Evolutionary conservation across 1,140 invertebrate species (phyloP), one percentile per base, ranked within the genome.

Genomic region (Cyphomyrmex costatus): DNA sequence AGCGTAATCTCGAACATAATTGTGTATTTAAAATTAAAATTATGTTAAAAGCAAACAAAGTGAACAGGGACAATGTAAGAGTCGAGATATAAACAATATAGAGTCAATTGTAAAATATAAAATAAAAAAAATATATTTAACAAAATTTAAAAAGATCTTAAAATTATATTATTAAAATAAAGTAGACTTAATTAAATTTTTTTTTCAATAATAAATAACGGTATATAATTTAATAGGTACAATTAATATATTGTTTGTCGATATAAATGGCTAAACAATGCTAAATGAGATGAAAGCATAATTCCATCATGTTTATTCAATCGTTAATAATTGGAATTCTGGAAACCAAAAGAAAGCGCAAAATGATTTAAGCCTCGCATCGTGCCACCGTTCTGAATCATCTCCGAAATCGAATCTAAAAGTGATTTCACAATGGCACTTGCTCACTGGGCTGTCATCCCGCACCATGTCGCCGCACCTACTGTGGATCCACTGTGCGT

Each of bases 401-500:
- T 85, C 82, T 73, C 21, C 10, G 24, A 78, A 73, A 86, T 86
- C 63, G 51, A 82, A 86, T 86, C 61, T 70, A 85, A 89, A 90
- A 80, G 74, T 91, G 92, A 93, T 93, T 93, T 91, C 93, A 94
- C 93, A 95, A 94, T 94, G 91, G 90, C 93, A 94, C 94, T 94
- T 94, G 94, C 90, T 90, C 91, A 87, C 63, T 83, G 63, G 73
- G 90, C 89, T 92, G 93, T 93, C 94, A 91, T 90, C 70, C 88
- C 19, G 86, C 42, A 8, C 89, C 91, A 94, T 91, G 85, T 84
- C 24, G 85, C 85, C 80, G 86, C 89, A 92, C 87, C 88, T 91
- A 91, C 85, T 10, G 65, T 70, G 8, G 8, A 56, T 68, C 16
- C 63, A 70, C 77, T 70, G 46, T 85, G 88, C 92, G 92, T 92